A percentile compares a stretch with the other conserved stretches of the same genome.
These are phyloP conservation scores for Seladonia tumulorum DNA, from an alignment of 2,888 invertebrate species.

Conservation along the genomic window DNA sequence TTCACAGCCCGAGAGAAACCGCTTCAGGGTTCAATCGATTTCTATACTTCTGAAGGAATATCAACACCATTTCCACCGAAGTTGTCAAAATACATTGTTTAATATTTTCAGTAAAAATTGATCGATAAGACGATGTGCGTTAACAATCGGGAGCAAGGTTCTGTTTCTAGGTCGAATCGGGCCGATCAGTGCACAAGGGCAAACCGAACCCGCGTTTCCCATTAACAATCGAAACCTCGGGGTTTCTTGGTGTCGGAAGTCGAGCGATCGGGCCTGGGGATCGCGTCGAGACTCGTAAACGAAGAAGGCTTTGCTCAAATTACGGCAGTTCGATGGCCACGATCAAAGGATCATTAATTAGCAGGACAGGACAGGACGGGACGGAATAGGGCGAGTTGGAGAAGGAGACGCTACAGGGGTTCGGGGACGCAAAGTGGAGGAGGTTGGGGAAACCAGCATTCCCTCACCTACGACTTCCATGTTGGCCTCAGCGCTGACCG, in stretches of 20 bases:
- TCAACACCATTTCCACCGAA: too few relatives aligned
- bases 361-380: conserved; percentile 1
- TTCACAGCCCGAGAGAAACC: too few relatives aligned
- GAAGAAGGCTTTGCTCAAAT: conserved; percentile 57
- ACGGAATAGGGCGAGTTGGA: not conserved
- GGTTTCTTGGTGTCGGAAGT: conserved; percentile 11
- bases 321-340: conserved; percentile 52
- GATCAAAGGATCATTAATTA: conserved; percentile 65
- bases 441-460: conserved; percentile 32
- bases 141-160: not conserved
- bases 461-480: conserved; percentile 85
- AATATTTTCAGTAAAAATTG: not conserved
- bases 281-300: conserved; percentile 13
- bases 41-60: too few relatives aligned
- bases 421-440: not conserved
- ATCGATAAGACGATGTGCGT: not conserved
- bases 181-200: not conserved
- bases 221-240: not conserved
- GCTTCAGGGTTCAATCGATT: too few relatives aligned
- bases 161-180: not conserved
- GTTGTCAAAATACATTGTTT: too few relatives aligned
- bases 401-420: not conserved
- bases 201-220: not conserved
- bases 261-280: not conserved
- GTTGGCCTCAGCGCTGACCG: conserved; percentile 83